Evolutionary conservation across 1,140 invertebrate species (phyloP).

Genomic region (Drosophila setifemur): DNA sequence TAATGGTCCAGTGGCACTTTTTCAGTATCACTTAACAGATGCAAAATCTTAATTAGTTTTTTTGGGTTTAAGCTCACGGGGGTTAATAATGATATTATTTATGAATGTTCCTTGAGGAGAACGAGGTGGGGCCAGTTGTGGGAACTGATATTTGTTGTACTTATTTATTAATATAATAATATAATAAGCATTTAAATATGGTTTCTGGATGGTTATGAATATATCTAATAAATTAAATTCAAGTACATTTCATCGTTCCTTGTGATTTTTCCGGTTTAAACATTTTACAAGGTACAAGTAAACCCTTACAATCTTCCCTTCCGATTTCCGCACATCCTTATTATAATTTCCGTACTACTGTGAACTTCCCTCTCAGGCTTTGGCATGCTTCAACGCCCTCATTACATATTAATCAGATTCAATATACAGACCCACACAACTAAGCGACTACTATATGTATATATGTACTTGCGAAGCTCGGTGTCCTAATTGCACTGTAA

Average conservation of each 20-base stretch:
- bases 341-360: background rate
- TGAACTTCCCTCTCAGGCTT: conserved; percentile 9
- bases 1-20: conserved; percentile 55
- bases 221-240: too few species aligned
- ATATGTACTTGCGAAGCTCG: conserved; percentile 7
- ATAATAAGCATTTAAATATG: too few species aligned
- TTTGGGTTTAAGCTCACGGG: background rate
- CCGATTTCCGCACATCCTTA: background rate
- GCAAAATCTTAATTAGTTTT: conserved; percentile 52
- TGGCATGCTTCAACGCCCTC: conserved; percentile 17
- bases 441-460: background rate
- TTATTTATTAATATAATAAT: too few species aligned
- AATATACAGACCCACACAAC: conserved; percentile 18
- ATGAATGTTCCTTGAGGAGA: background rate
- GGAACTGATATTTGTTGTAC: too few species aligned
- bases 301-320: background rate
- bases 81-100: background rate
- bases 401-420: conserved; percentile 49
- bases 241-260: too few species aligned
- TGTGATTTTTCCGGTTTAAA: too few species aligned
- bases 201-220: too few species aligned
- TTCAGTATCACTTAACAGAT: conserved; percentile 26
- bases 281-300: too few species aligned
- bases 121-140: background rate
- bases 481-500: conserved; percentile 79